These are phyloP conservation scores for Willowsia nigromaculata DNA, from an alignment of 2,888 invertebrate species.

Conservation along the genomic window DNA sequence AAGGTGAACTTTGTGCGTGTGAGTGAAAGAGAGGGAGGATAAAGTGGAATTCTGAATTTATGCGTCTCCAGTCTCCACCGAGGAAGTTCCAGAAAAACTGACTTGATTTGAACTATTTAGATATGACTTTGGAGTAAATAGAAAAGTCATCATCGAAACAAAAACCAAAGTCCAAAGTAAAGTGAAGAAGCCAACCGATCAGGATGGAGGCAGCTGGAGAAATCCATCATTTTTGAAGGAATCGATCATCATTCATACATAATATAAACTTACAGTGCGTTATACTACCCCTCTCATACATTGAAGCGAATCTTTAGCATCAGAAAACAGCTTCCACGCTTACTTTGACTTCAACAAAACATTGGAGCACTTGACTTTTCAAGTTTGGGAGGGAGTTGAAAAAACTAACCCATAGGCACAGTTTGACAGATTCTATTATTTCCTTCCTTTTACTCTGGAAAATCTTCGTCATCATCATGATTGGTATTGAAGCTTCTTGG, in stretches of 20 bases:
- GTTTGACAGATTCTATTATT: constrained; percentile 11
- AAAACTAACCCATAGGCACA: background rate
- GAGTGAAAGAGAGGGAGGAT: background rate
- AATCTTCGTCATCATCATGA: constrained; percentile 6
- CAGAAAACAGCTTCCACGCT: background rate
- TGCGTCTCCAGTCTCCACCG: no score
- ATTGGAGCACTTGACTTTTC: no score
- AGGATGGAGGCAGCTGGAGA: constrained; percentile 33
- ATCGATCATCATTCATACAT: constrained; percentile 64
- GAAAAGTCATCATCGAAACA: constrained; percentile 5
- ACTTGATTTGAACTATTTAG: constrained; percentile 47
- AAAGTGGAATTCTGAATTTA: no score
- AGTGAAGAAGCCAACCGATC: background rate
- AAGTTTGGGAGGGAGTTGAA: background rate
- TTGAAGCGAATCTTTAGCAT: background rate
- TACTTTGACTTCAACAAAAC: no score
- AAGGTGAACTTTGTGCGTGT: constrained; percentile 10
- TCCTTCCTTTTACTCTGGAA: background rate
- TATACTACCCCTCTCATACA: constrained; percentile 22
- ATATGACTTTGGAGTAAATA: background rate
- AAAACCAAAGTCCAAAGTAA: constrained; percentile 40
- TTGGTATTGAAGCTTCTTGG: constrained; percentile 42
- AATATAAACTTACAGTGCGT: no score
- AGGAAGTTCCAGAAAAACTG: constrained; percentile 51
- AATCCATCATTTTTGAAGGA: constrained; percentile 65